These are phyloP conservation scores for Montipora efflorescens DNA, from an alignment of 64 coral and sea anemone species.

Conservation along the genomic window DNA sequence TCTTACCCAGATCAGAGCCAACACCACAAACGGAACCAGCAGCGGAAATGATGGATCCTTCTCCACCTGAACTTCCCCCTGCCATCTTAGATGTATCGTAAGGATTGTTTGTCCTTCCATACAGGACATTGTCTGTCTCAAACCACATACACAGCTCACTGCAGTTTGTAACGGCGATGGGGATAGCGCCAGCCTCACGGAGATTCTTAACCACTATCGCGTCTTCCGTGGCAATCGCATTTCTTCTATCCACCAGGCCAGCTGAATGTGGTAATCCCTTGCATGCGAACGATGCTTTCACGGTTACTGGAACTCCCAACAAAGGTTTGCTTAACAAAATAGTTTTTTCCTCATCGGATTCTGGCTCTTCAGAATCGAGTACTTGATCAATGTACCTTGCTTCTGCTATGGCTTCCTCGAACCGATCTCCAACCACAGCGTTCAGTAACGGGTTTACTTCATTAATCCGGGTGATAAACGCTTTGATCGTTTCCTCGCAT, in stretches of 20 bases:
- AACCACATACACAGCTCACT: conserved; percentile 96
- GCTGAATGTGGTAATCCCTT: conserved; percentile 75
- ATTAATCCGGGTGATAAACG: conserved; percentile 71
- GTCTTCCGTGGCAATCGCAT: conserved; percentile 64
- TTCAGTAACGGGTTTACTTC: conserved; percentile 85
- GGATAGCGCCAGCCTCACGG: conserved; percentile 69
- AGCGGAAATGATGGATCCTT: conserved; percentile 87
- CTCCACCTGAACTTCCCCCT: conserved; percentile 87
- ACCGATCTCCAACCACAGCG: conserved; percentile 77
- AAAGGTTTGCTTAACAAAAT: conserved; percentile 67
- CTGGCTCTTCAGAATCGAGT: conserved; percentile 45
- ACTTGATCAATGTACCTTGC: conserved; percentile 73
- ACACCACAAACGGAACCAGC: conserved; percentile 90
- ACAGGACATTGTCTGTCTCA: conserved; percentile 84
- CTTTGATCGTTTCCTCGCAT: conserved; percentile 44
- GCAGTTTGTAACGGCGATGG: conserved; percentile 90
- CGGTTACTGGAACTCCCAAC: conserved; percentile 79
- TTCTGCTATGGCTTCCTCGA: conserved; percentile 75
- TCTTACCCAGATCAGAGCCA: conserved; percentile 88
- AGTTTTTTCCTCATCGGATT: conserved; percentile 57
- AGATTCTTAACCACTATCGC: conserved; percentile 76
- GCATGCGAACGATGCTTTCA: conserved; percentile 88
- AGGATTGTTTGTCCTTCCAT: conserved; percentile 87
- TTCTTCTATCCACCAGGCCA: conserved; percentile 77
- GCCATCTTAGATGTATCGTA: conserved; percentile 79